Conservation (phyloP, 2,113 vertebrate genomes). For the Glaucomys volans region DNA sequence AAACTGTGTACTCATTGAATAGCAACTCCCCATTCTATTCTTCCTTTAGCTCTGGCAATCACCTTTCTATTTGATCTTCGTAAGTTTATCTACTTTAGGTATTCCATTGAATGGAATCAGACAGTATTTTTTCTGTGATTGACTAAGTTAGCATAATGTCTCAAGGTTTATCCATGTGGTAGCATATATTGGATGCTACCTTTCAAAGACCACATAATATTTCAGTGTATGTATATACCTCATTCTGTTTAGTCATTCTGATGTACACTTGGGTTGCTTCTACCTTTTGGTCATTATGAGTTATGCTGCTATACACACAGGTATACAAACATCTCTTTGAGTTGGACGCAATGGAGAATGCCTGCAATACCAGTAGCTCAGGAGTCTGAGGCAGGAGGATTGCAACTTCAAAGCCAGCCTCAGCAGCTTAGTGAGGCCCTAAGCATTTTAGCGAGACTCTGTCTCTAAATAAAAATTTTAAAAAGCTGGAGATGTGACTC, state of each 20-base stretch:
- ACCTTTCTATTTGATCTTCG: background rate
- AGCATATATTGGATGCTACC: background rate
- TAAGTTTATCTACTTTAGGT: background rate
- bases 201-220: background rate
- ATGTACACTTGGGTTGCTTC: background rate
- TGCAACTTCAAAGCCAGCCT: too few species aligned
- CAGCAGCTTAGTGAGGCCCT: too few species aligned
- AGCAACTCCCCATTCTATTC: background rate
- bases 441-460: too few species aligned
- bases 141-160: background rate
- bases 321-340: background rate
- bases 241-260: background rate
- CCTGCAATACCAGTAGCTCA: too few species aligned
- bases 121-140: background rate
- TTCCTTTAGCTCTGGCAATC: background rate
- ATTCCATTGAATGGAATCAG: background rate
- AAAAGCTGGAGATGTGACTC: too few species aligned
- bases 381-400: too few species aligned
- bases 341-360: too few species aligned
- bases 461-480: too few species aligned
- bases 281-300: background rate
- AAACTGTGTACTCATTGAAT: background rate
- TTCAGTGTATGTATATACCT: background rate
- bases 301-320: background rate
- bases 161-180: background rate